Conservation (phyloP, 2,797 vertebrate species). For the Gadopsis bispinosus region DNA sequence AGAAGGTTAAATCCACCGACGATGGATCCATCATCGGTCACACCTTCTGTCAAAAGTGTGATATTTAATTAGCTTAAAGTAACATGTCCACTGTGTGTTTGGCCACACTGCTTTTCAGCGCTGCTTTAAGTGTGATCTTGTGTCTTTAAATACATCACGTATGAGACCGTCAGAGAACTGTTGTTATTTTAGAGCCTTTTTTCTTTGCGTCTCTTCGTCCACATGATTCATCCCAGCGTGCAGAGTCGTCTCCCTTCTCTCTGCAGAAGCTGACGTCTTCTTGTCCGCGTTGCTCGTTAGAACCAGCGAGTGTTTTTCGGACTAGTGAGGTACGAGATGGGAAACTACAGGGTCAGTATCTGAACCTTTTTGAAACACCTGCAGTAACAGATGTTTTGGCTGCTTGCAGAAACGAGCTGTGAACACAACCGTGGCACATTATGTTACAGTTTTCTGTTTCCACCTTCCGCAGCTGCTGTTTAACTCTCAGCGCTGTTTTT, state of each 20-base stretch:
- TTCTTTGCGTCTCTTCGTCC: not conserved
- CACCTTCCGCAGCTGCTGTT: too few species aligned
- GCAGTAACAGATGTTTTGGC: too few species aligned
- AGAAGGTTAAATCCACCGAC: constrained; percentile 8
- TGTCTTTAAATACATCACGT: constrained; percentile 5
- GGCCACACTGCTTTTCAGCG: too few species aligned
- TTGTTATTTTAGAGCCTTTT: not conserved
- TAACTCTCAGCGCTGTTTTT: too few species aligned
- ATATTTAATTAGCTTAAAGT: not conserved
- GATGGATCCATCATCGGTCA: not conserved
- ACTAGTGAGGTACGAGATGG: too few species aligned
- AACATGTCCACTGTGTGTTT: not conserved
- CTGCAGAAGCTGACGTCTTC: not conserved
- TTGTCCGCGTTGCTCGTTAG: not conserved
- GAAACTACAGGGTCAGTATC: too few species aligned
- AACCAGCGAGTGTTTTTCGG: not conserved
- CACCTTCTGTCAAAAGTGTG: not conserved
- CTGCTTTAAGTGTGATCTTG: not conserved
- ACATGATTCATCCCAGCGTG: not conserved
- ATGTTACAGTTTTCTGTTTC: too few species aligned
- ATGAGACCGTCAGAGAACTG: not conserved
- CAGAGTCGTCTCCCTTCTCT: not conserved
- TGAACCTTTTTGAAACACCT: too few species aligned
- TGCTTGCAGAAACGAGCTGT: too few species aligned
- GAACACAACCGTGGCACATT: too few species aligned